Conservation (phyloP, 2,888 invertebrate species). For the Zelleria hepariella region DNA sequence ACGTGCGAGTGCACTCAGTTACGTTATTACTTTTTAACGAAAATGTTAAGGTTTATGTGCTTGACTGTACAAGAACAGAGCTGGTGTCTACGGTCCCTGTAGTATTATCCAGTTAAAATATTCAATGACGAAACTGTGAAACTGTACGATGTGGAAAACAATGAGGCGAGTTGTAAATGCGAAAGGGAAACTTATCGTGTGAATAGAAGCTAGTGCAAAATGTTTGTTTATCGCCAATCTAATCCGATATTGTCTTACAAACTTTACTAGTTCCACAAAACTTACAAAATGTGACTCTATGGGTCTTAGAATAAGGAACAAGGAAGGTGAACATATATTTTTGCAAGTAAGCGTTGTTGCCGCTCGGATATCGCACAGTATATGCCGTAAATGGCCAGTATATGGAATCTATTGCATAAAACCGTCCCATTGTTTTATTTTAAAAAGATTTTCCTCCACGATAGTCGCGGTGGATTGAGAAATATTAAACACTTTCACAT, state of each 20-base stretch:
- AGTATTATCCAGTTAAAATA: background rate
- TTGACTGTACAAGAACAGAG: too few relatives aligned
- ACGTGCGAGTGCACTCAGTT: too few relatives aligned
- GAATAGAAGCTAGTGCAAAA: constrained; percentile 28
- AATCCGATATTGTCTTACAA: constrained; percentile 23
- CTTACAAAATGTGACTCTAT: background rate
- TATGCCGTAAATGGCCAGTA: background rate
- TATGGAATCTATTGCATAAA: constrained; percentile 1
- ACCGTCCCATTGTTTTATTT: constrained; percentile 2
- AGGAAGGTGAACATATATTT: background rate
- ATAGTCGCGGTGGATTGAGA: background rate
- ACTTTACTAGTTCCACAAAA: background rate
- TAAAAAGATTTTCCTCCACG: background rate
- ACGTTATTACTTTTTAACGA: too few relatives aligned
- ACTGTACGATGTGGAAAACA: constrained; percentile 26
- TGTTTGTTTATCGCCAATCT: constrained; percentile 42
- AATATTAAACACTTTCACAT: background rate
- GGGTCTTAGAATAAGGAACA: background rate
- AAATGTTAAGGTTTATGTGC: too few relatives aligned
- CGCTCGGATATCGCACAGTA: constrained; percentile 4
- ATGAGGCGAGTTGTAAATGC: constrained; percentile 24
- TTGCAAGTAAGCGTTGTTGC: background rate
- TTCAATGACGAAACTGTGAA: background rate
- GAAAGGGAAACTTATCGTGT: constrained; percentile 31
- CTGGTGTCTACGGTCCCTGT: background rate